These are phyloP conservation scores for Pempheris klunzingeri DNA, from an alignment of 2,797 vertebrate genomes.

Conservation along the genomic window DNA sequence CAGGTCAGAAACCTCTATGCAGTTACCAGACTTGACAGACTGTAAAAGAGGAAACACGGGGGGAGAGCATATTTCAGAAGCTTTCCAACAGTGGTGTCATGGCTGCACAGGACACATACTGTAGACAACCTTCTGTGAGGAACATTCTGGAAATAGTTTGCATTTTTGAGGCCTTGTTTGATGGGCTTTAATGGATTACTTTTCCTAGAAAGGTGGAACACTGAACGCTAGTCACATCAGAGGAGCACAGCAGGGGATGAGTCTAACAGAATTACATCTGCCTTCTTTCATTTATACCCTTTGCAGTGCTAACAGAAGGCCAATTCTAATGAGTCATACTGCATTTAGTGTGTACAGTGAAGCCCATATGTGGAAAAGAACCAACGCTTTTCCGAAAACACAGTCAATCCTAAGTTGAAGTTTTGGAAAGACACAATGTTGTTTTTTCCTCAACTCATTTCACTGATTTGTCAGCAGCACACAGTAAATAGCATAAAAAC, in stretches of 20 bases:
- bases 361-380: background rate
- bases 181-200: constrained; percentile 47
- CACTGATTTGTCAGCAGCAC: constrained; percentile 38
- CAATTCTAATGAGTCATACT: constrained; percentile 6
- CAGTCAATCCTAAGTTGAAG: background rate
- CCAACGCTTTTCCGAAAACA: background rate
- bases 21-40: constrained; percentile 58
- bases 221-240: constrained; percentile 30
- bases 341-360: background rate
- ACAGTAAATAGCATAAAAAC: constrained; percentile 12
- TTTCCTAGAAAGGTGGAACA: constrained; percentile 45
- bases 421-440: background rate
- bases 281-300: constrained; percentile 37
- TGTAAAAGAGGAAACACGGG: constrained; percentile 55
- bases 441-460: constrained; percentile 30
- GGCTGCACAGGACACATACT: constrained; percentile 29
- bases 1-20: constrained; percentile 54
- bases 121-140: constrained; percentile 28
- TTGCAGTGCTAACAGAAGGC: background rate
- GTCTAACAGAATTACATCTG: constrained; percentile 48
- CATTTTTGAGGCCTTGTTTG: constrained; percentile 48
- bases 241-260: constrained; percentile 27
- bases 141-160: constrained; percentile 54
- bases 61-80: constrained; percentile 49
- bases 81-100: constrained; percentile 50